phyloP scores from a whole-genome alignment of 2,797 vertebrate genomes.

The Lacerta agilis region DNA sequence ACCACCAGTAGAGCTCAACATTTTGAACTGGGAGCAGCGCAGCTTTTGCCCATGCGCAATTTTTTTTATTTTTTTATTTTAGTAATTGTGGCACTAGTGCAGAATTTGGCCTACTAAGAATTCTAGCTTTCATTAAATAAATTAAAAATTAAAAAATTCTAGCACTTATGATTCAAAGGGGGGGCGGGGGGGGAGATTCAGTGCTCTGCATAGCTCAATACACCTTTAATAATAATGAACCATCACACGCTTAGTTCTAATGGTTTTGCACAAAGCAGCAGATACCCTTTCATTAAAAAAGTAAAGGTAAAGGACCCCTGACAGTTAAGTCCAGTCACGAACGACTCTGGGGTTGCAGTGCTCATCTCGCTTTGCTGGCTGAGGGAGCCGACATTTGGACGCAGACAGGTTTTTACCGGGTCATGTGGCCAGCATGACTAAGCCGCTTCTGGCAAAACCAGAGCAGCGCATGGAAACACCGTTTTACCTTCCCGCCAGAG shows the following conservation, averaged over 20 bases:
- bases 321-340: too few relatives aligned
- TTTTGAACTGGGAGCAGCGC: not conserved
- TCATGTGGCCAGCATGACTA: too few relatives aligned
- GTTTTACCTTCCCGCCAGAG: rapidly evolving
- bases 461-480: too few relatives aligned
- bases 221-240: not conserved
- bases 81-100: not conserved
- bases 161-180: not conserved
- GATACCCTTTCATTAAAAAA: conserved; percentile 30
- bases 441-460: too few relatives aligned
- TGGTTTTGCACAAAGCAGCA: not conserved
- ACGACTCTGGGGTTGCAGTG: too few relatives aligned
- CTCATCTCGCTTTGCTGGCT: too few relatives aligned
- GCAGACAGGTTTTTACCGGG: too few relatives aligned
- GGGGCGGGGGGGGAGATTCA: not conserved
- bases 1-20: conserved; percentile 26
- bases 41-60: not conserved
- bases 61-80: rapidly evolving
- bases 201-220: not conserved
- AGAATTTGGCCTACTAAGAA: not conserved
- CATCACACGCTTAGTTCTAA: not conserved
- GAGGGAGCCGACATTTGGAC: too few relatives aligned
- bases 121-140: not conserved
- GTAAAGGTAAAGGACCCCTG: too few relatives aligned
- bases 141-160: not conserved